Base-by-base conservation (phyloP, 2,888 invertebrate genomes). In the Ochropleura leucogaster region DNA sequence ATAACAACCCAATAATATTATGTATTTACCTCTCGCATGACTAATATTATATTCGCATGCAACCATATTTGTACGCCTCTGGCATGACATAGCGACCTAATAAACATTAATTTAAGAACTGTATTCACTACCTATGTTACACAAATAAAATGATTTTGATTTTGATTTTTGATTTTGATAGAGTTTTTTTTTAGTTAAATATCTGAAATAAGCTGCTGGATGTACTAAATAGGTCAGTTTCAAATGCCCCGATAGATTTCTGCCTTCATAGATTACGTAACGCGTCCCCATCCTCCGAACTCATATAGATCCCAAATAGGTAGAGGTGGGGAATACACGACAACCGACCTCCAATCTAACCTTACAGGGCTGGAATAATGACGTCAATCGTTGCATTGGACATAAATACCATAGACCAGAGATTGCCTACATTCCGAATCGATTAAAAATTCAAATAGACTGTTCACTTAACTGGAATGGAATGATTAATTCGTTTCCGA, bases 381-480 rank as follows among this genome's bases (percentile, higher is more conserved):
- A 80, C 80, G 84, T 80, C 84, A 82, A 65, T 59, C 55, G 47
- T 64, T 81, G 72, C 76, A 84, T 72, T 84, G 76, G 64, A 68
- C 70, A 59, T 62, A 84, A 72, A 81, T 84, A 70, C 44, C 62
- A 3, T 14, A 47, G n/a, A 40, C 16, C 49, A 40, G 46, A 53
- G 47, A 59, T 30, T 60, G 70, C 40, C 64, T 30, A 65, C 30
- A 60, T 67, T 60, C 55, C 46, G 20, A 62, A 64, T 72, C 60
- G 68, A 82, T 80, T 66, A 65, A 68, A 70, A 20, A 51, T 62
- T 73, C 18, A 59, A 72, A 66, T 71, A 40, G 42, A 18, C 49
- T 30, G 30, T 30, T 20, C 59, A 14, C 4, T 12, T 65, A 9
- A 9, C 18, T 57, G 18, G 4, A 12, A 20, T 51, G 10, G n/a